Base-by-base conservation (phyloP, 2,888 invertebrate genomes). In the Trichacis sp. region DNA sequence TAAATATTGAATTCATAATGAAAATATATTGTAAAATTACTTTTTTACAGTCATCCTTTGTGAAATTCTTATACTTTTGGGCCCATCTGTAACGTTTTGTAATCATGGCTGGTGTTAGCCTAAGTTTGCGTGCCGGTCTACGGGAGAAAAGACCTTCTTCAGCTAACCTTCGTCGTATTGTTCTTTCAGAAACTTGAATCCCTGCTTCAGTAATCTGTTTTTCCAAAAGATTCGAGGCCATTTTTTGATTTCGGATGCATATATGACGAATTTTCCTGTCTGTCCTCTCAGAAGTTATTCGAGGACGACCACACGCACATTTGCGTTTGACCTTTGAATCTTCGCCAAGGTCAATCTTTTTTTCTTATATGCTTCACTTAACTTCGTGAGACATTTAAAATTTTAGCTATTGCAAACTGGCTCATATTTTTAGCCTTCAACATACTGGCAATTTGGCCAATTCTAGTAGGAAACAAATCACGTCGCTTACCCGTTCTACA, bases 261-360 rank as follows among this genome's bases (percentile, higher is more conserved):
- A 46, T 42, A 30, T 47, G 12, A 14, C 4, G 30, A 46, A 53
- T 29, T 40, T 45, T 42, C 30, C 38, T 49, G 47, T 12, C 24
- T 24, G 24, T 24, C 24, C 24, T 24, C 24, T 24, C 24, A 8
- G 8, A 24, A 24, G 24, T 24, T 24, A 24, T 24, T 24, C 24
- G 8, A 24, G 24, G 8, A 24, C 3, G 24, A 5, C 8, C 8
- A 24, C 24, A 49, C 30, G 19, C 49, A 24, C 49, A n/a, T 49
- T 49, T 49, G 29, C 49, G 49, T 49, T 49, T 49, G 49, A 24
- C 49, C 29, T 24, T 49, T 12, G 24, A 24, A 49, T 49, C 30
- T 49, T 49, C 49, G 29, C 49, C 30, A 24, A 49, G 33, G 49
- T 49, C 33, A 11, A 30, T 49, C 12, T 49, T 49, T 49, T 49